Evolutionary conservation across 2,888 invertebrate genomes (phyloP).

Genomic region (Lepidocyrtinus sp.): DNA sequence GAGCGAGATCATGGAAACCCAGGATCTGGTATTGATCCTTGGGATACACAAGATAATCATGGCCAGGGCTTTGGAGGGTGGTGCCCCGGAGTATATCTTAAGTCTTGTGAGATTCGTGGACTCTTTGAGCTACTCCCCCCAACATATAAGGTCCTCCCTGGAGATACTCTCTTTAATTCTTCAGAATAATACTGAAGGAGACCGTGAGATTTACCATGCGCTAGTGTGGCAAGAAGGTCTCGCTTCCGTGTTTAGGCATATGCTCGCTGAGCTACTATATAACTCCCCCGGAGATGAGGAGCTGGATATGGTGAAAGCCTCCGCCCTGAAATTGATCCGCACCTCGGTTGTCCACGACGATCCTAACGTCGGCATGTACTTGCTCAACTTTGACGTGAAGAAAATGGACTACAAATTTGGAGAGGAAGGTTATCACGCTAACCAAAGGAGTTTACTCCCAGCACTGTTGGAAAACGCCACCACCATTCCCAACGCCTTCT

Average conservation of each 20-base stretch:
- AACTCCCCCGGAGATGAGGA: not conserved
- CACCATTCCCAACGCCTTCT: constrained; percentile 71
- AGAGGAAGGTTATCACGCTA: too few relatives aligned
- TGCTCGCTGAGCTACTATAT: constrained; percentile 60
- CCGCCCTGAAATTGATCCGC: constrained; percentile 83
- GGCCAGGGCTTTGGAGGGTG: constrained; percentile 83
- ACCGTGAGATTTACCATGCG: constrained; percentile 62
- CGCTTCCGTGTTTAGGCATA: constrained; percentile 63
- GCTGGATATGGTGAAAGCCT: constrained; percentile 77
- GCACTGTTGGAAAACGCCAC: constrained; percentile 76
- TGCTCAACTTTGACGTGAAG: constrained; percentile 88
- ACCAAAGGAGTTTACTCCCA: constrained; percentile 81
- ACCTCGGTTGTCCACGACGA: constrained; percentile 83
- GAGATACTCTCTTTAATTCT: constrained; percentile 64
- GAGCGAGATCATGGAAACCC: constrained; percentile 44
- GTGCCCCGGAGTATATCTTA: constrained; percentile 84
- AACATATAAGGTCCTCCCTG: constrained; percentile 63
- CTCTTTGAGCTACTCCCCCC: constrained; percentile 4
- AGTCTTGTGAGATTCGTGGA: constrained; percentile 79
- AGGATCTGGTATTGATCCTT: constrained; percentile 77
- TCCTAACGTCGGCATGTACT: constrained; percentile 90
- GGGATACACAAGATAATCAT: constrained; percentile 87
- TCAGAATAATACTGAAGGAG: constrained; percentile 61
- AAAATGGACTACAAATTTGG: constrained; percentile 30
- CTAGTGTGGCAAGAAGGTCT: constrained; percentile 58